Base-by-base conservation (phyloP, 2,113 vertebrate genomes). In the Oostethus manadensis region DNA sequence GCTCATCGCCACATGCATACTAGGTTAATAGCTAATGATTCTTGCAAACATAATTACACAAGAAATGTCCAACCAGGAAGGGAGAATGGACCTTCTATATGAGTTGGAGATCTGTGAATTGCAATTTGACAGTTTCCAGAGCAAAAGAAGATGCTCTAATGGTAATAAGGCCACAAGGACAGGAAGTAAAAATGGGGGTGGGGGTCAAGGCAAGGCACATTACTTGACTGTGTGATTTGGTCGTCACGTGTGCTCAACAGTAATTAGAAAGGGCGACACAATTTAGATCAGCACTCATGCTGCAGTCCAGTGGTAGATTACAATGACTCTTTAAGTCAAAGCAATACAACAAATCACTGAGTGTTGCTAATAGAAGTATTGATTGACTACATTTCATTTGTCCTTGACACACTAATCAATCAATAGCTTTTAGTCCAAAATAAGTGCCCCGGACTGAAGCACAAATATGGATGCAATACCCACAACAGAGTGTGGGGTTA, bases 1-100 rank as follows among this genome's bases (percentile, higher is more conserved):
- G 50, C 53, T 81, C 63, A 69, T 62, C 56, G 68, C 70, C 49
- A 58, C 59, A 45, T 58, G 60, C 62, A 70, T 80, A 81, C 64
- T 6, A 59, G 69, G 64, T 68, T 62, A 68, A 73, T 77, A 66
- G 64, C 62, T 77, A 74, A 78, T 74, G 73, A 64, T 62, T 56
- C 47, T 58, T 45, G 64, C 58, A 22, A 38, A 49, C 29, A 26
- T 67, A 73, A 86, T 83, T 73, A 77, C 55, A 74, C 77, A 64
- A 62, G 22, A 29, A 60, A 68, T 75, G 62, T 46, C 60, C 51
- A 77, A 65, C 21, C 71, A 68, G 64, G 44, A 71, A 77, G 68
- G 40, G 57, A 78, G 68, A 80, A 33, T 23, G 64, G 18, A 33
- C 44, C 60, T 73, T 82, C 71, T 75, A 68, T 73, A 68, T 73